Evolutionary conservation across 1,140 invertebrate species (phyloP).

Genomic region (Platorchestia sp.): DNA sequence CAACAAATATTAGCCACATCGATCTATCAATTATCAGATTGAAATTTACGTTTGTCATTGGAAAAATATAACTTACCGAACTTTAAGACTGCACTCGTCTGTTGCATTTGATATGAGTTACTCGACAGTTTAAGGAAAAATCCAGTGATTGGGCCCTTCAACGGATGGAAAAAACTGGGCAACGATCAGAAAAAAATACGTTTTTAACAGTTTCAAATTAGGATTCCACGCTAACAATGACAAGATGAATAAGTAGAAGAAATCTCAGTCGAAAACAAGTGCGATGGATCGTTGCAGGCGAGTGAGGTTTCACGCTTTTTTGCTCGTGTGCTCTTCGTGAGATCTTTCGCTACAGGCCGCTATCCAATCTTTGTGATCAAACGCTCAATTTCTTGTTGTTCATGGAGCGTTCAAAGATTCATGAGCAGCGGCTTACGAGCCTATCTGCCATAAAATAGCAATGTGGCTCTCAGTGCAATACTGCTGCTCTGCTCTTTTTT

Average conservation of each 20-base stretch:
- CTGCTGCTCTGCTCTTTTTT: neutral
- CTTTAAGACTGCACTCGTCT: no score
- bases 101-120: no score
- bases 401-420: neutral
- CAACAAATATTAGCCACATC: no score
- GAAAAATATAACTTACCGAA: no score
- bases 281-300: neutral
- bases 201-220: neutral
- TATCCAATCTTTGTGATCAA: neutral
- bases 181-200: no score
- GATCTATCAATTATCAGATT: no score
- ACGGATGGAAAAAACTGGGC: no score
- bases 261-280: neutral
- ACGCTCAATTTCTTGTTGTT: conserved; percentile 8
- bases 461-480: neutral
- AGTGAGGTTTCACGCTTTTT: neutral
- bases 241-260: neutral
- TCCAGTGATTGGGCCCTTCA: no score
- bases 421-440: neutral
- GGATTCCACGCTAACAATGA: neutral
- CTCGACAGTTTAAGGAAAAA: no score
- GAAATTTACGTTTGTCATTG: no score
- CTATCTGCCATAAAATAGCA: neutral
- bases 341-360: neutral
- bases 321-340: neutral